Evolutionary conservation across 2,888 invertebrate species (phyloP).

Genomic region (Coenonympha arcania): DNA sequence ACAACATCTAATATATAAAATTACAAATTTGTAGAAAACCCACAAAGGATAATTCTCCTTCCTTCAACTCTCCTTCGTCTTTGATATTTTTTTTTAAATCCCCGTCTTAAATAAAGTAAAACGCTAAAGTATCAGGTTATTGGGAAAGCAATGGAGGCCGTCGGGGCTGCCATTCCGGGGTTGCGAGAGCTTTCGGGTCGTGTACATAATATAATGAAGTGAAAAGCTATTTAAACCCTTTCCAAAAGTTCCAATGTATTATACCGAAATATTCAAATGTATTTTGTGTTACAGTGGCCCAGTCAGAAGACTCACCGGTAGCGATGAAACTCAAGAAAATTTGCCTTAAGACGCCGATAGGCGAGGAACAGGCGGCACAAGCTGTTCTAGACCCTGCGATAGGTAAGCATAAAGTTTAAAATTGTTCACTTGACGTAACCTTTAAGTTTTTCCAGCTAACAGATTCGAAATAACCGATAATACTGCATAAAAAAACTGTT

Average conservation of each 20-base stretch:
- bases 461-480: not conserved
- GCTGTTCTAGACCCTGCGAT: conserved; percentile 79
- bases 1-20: no score
- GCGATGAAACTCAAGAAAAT: conserved; percentile 82
- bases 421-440: not conserved
- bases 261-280: not conserved
- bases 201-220: no score
- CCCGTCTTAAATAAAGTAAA: no score
- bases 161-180: no score
- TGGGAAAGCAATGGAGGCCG: no score
- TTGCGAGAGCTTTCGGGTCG: no score
- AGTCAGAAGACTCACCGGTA: conserved; percentile 79
- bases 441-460: not conserved
- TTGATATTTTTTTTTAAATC: no score
- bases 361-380: conserved; percentile 80
- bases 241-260: not conserved
- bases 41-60: no score
- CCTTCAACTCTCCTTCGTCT: no score
- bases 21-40: no score
- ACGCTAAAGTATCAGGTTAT: no score
- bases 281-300: conserved; percentile 74
- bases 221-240: no score
- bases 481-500: not conserved
- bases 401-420: conserved; percentile 54
- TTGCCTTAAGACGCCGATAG: conserved; percentile 80